Evolutionary conservation across 1,140 invertebrate species (phyloP), one percentile per base, ranked within the genome.

Genomic region (Cepaea nemoralis): DNA sequence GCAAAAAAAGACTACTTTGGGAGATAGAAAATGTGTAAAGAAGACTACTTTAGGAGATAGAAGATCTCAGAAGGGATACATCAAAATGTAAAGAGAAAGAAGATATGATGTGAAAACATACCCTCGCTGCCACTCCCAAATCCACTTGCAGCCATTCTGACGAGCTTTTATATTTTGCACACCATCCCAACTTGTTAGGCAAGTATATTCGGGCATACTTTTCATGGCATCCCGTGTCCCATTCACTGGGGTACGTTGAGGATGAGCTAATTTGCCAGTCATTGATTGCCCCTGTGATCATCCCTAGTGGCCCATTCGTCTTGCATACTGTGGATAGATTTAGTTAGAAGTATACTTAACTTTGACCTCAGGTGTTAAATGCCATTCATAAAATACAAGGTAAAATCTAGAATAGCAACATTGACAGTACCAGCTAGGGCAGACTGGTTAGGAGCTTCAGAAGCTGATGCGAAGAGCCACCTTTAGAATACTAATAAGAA

Each of bases 181-280:
- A 93, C 93, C 93, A 93, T 0, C 92, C 93, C n/a, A 88, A 86
- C n/a, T 91, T 91, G 83, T 92, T 92, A 5, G 91, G 91, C 37
- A 92, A 90, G 85, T 93, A 93, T 1, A 94, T 88, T 10, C 93
- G 87, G 24, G 93, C 93, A 86, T 91, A 93, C 82, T 93, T 92
- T 82, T 93, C 93, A 77, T 93, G 91, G 86, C 93, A 94, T 31
- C 90, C 89, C 10, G 90, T 87, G 84, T 93, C 93, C 90, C 91
- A 91, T 59, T 91, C 87, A 55, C 90, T 88, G 0, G 91, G 91
- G 82, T 91, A 92, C 1, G 91, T 90, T 24, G 93, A 93, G 14
- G 92, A 93, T 14, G 93, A 92, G 12, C 93, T 92, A 70, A 94
- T 91, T 86, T 94, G 93, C 93, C 93, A 94, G 86, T 94, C 93